Evolutionary conservation across 2,888 invertebrate species (phyloP).

Genomic region (Sminthurides aquaticus): DNA sequence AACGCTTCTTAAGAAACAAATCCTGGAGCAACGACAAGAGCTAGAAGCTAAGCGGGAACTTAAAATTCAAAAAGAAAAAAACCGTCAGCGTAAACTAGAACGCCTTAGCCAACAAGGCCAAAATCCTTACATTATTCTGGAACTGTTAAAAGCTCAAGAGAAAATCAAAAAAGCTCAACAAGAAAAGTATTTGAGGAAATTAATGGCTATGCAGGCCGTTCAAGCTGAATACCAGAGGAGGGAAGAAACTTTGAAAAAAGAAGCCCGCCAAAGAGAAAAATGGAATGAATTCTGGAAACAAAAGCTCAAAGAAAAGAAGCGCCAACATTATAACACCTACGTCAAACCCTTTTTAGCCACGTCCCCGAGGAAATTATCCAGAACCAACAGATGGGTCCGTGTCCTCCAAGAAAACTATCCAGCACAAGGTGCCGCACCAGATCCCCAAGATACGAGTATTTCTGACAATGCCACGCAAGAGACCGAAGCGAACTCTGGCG

Average conservation of each 20-base stretch:
- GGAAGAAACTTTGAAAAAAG: slow-evolving; percentile 20
- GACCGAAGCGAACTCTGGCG: too few species aligned
- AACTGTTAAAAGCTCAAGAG: slow-evolving; percentile 25
- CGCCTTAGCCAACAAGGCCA: slow-evolving; percentile 23
- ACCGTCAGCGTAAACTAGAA: slow-evolving; percentile 16
- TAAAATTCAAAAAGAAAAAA: slow-evolving; percentile 16
- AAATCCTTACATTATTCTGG: slow-evolving; percentile 33
- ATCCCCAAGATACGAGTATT: too few species aligned
- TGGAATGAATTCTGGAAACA: slow-evolving; percentile 31
- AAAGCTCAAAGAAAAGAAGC: slow-evolving; percentile 20
- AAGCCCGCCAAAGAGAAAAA: slow-evolving; percentile 22
- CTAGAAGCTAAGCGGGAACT: slow-evolving; percentile 18
- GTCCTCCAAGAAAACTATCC: slow-evolving; percentile 6
- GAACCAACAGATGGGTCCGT: not conserved
- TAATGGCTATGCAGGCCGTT: slow-evolving; percentile 22
- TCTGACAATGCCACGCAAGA: too few species aligned
- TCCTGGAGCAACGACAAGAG: slow-evolving; percentile 23
- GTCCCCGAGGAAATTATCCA: not conserved
- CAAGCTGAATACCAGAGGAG: slow-evolving; percentile 19
- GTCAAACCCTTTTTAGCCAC: slow-evolving; percentile 2
- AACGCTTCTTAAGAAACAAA: slow-evolving; percentile 19
- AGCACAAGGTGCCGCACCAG: too few species aligned
- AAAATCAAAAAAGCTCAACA: slow-evolving; percentile 25
- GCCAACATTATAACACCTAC: slow-evolving; percentile 13
- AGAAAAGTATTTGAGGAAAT: not conserved